Percentiles rank a stretch among this genome's conserved stretches.
These are phyloP conservation scores for Hemibagrus wyckioides DNA, from an alignment of 2,113 vertebrate genomes.

Conservation along the genomic window DNA sequence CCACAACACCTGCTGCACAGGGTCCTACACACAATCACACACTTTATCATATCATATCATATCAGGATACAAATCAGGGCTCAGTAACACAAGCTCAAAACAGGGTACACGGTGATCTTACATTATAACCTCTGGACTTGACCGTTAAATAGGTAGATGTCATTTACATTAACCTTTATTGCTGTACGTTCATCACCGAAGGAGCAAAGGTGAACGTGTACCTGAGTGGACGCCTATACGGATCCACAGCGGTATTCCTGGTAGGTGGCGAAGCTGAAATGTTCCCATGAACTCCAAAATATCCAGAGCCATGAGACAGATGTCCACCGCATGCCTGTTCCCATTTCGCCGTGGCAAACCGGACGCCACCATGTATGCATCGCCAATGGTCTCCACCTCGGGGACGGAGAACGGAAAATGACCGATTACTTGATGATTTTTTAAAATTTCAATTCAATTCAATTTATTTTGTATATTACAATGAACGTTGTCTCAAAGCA, in stretches of 20 bases:
- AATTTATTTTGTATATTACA: too few relatives aligned
- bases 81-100: not conserved
- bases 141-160: not conserved
- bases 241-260: conserved; percentile 94
- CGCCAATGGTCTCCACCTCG: conserved; percentile 97
- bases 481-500: too few relatives aligned
- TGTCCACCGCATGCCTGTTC: conserved; percentile 90
- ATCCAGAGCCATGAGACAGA: conserved; percentile 94
- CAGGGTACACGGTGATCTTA: not conserved
- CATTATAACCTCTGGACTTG: not conserved
- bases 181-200: not conserved
- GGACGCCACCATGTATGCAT: conserved; percentile 97
- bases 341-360: conserved; percentile 93
- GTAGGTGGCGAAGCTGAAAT: conserved; percentile 89
- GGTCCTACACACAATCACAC: conserved; percentile 74
- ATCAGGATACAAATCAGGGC: not conserved
- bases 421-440: not conserved
- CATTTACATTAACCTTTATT: too few relatives aligned
- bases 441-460: too few relatives aligned
- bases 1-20: conserved; percentile 93
- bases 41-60: not conserved
- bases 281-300: conserved; percentile 94
- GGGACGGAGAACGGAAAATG: not conserved
- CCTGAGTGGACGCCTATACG: conserved; percentile 98
- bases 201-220: conserved; percentile 58